Percentiles rank a stretch among this genome's conserved stretches.
Conservation (phyloP, 2,888 invertebrate species). For the Margaritifera margaritifera region DNA sequence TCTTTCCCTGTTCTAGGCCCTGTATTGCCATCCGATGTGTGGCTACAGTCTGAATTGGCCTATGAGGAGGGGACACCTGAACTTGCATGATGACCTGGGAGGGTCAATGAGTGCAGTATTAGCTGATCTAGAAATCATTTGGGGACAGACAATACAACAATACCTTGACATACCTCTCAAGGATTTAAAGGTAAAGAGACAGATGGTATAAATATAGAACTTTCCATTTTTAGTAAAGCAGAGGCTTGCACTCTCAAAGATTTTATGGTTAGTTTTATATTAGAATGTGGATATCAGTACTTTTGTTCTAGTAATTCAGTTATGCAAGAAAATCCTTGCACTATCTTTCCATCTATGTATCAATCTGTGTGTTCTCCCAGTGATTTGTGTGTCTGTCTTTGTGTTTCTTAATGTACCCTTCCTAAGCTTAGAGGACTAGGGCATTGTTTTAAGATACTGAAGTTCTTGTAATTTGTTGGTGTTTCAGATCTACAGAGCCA, state of each 20-base stretch:
- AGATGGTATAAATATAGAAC: conserved; percentile 1
- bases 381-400: neutral
- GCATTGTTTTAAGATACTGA: neutral
- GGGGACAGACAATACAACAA: conserved; percentile 86
- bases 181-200: conserved; percentile 73
- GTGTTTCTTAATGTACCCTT: neutral
- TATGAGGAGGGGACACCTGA: conserved; percentile 88
- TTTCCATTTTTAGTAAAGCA: neutral
- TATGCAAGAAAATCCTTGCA: too few relatives aligned
- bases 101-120: conserved; percentile 89
- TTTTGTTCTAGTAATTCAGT: too few relatives aligned
- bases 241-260: too few relatives aligned
- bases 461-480: neutral
- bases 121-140: conserved; percentile 89
- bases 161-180: conserved; percentile 84
- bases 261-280: too few relatives aligned
- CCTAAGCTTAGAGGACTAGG: neutral
- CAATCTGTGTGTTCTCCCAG: too few relatives aligned
- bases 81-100: conserved; percentile 87
- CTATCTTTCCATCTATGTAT: too few relatives aligned
- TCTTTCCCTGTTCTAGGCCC: conserved; percentile 73
- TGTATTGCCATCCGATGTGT: conserved; percentile 74
- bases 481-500: conserved; percentile 86
- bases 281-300: too few relatives aligned
- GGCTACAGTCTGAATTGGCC: conserved; percentile 93